Conservation (phyloP, 2,113 vertebrate species). For the Paraplagusia blochii region DNA sequence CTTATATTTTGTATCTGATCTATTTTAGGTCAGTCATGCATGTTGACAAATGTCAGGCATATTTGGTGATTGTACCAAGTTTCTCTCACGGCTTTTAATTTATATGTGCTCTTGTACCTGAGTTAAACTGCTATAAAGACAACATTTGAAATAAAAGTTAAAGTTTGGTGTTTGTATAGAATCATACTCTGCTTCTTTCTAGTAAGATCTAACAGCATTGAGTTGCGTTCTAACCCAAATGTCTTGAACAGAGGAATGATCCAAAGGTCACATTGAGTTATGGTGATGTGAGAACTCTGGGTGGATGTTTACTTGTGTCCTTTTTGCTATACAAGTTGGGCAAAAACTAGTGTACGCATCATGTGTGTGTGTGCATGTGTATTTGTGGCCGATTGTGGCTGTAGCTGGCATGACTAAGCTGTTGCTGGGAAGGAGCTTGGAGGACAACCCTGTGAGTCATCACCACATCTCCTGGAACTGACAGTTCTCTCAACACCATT, state of each 20-base stretch:
- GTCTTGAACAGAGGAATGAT: constrained; percentile 29
- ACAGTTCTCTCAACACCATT: constrained; percentile 64
- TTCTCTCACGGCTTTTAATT: no score
- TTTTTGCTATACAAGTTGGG: constrained; percentile 7
- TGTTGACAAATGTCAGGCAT: no score
- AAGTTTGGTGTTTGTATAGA: constrained; percentile 15
- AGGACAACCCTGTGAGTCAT: constrained; percentile 75
- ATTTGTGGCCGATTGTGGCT: constrained; percentile 52
- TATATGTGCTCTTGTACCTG: no score
- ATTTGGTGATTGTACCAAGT: no score
- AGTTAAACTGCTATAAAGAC: no score
- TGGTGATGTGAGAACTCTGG: constrained; percentile 4
- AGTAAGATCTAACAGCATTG: constrained; percentile 11
- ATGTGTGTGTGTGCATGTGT: constrained; percentile 11
- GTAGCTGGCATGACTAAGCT: constrained; percentile 72
- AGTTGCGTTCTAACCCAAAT: constrained; percentile 16
- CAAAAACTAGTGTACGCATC: constrained; percentile 2
- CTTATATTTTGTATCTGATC: no score
- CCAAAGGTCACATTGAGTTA: constrained; percentile 6
- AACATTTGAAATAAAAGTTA: no score
- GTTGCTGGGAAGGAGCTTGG: constrained; percentile 77
- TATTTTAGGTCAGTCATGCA: no score
- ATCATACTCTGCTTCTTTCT: neutral
- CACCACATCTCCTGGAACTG: constrained; percentile 74
- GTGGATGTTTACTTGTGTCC: constrained; percentile 9